These are phyloP conservation scores for Drosophila kepulauana DNA, from an alignment of 1,140 invertebrate genomes.

Conservation along the genomic window DNA sequence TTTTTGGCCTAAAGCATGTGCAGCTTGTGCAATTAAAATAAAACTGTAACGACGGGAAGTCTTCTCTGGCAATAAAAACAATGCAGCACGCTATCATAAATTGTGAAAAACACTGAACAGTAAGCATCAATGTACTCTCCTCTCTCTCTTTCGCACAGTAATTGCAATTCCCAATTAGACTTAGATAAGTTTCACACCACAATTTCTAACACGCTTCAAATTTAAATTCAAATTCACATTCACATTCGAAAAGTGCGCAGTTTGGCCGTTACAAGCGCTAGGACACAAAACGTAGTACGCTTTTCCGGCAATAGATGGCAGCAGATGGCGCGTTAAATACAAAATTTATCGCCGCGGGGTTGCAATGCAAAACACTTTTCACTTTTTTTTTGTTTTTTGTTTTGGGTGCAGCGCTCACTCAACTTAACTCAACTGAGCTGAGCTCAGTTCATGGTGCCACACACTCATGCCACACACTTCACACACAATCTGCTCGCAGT, in stretches of 20 bases:
- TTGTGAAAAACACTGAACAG: background rate
- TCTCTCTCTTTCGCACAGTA: background rate
- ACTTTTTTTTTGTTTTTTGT: background rate
- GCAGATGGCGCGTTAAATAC: slow-evolving; percentile 1
- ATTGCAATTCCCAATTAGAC: slow-evolving; percentile 2
- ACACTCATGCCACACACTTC: background rate
- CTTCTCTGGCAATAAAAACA: no score
- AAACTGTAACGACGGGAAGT: no score
- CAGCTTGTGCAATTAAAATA: no score
- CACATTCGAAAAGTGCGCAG: background rate
- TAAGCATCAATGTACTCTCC: background rate
- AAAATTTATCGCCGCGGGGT: slow-evolving; percentile 24
- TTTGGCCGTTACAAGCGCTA: slow-evolving; percentile 24
- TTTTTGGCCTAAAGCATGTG: no score
- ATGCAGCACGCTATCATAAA: no score
- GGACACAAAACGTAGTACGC: slow-evolving; percentile 3
- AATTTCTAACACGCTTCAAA: slow-evolving; percentile 68
- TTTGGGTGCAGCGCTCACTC: background rate
- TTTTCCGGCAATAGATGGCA: slow-evolving; percentile 42
- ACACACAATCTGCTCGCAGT: background rate
- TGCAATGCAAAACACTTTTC: slow-evolving; percentile 30
- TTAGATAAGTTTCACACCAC: slow-evolving; percentile 62
- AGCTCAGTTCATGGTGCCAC: no score
- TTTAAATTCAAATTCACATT: slow-evolving; percentile 49
- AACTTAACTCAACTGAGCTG: no score